phyloP scores from a whole-genome alignment of 1,140 invertebrate genomes.

The Dryas iulia region DNA sequence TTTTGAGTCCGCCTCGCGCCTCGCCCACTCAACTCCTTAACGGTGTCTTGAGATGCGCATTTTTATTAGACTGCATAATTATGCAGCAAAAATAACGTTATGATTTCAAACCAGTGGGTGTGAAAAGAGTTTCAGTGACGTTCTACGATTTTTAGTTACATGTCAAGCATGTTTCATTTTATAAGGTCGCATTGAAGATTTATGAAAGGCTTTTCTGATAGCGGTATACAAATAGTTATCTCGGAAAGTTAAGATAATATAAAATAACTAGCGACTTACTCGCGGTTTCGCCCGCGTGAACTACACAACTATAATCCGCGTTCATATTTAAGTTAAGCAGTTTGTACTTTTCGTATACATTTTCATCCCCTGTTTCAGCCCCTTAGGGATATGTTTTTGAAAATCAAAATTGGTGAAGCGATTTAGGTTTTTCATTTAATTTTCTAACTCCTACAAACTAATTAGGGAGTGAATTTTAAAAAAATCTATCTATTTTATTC shows the following conservation, averaged over 20 bases:
- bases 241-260: neutral
- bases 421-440: too few species aligned
- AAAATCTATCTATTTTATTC: too few species aligned
- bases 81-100: constrained; percentile 32
- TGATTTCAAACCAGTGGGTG: constrained; percentile 17
- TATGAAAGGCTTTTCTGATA: neutral
- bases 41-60: constrained; percentile 63
- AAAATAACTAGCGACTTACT: neutral
- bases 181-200: constrained; percentile 3
- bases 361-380: too few species aligned
- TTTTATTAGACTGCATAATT: constrained; percentile 49
- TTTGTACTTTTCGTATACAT: too few species aligned
- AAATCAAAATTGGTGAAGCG: too few species aligned
- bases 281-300: too few species aligned
- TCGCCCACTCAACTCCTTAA: constrained; percentile 49
- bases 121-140: constrained; percentile 20
- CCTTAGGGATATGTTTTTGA: too few species aligned
- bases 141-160: neutral
- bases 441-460: too few species aligned
- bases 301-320: too few species aligned
- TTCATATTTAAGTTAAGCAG: too few species aligned
- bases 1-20: constrained; percentile 53
- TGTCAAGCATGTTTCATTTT: constrained; percentile 9
- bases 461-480: too few species aligned
- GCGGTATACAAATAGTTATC: neutral